Conservation (phyloP, 53 echinoderm and acorn worm species). For the Echinometra lucunter region DNA sequence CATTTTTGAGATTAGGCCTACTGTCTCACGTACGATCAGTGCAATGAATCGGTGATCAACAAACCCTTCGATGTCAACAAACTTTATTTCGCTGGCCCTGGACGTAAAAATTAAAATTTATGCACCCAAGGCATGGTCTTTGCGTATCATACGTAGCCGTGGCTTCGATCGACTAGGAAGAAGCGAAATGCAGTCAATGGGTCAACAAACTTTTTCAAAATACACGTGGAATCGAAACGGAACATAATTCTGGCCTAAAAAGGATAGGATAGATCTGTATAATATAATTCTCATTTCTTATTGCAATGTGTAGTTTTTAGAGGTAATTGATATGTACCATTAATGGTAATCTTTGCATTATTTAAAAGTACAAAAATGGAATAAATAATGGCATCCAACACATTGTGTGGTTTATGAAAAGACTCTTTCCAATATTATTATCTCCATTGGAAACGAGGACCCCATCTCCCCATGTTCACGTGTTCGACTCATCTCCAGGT, state of each 20-base stretch:
- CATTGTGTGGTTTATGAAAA: neutral
- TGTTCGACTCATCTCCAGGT: neutral
- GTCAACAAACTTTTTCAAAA: conserved; percentile 62
- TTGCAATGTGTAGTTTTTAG: no score
- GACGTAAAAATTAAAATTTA: no score
- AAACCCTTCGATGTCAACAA: neutral
- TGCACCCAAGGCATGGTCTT: no score
- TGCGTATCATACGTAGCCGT: neutral
- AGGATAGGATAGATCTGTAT: neutral
- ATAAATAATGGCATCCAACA: neutral
- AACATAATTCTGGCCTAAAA: neutral
- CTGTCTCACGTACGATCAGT: neutral
- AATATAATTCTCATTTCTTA: neutral
- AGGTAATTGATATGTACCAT: neutral
- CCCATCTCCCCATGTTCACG: neutral
- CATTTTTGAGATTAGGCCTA: neutral
- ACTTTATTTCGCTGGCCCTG: conserved; percentile 15
- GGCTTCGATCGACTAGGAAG: neutral
- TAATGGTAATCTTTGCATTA: neutral
- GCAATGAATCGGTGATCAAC: neutral
- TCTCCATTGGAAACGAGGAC: neutral
- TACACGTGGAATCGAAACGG: neutral
- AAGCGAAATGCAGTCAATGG: conserved; percentile 24
- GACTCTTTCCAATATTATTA: neutral
- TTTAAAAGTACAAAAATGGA: neutral